Conservation (phyloP, 2,797 vertebrate species). For the Notolepis coatsorum region DNA sequence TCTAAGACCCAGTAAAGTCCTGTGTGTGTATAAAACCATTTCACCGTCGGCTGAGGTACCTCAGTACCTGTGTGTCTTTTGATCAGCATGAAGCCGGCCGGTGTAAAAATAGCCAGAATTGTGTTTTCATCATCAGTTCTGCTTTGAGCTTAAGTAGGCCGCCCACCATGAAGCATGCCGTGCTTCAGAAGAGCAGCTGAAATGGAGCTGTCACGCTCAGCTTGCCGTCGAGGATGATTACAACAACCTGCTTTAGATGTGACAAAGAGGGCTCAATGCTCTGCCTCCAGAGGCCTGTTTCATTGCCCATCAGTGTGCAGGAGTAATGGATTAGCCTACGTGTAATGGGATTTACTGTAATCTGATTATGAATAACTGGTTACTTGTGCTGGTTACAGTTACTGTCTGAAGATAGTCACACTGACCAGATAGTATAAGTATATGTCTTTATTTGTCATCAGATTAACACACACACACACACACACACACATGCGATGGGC, state of each 20-base stretch:
- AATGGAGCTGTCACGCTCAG: constrained; percentile 41
- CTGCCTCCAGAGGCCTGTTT: constrained; percentile 50
- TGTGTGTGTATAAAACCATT: constrained; percentile 15
- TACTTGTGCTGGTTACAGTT: too few species aligned
- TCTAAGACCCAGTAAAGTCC: too few species aligned
- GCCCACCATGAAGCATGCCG: constrained; percentile 48
- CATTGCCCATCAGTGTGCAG: too few species aligned
- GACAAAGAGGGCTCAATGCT: constrained; percentile 53
- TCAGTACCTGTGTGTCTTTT: constrained; percentile 43
- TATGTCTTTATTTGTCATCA: too few species aligned
- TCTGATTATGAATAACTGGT: too few species aligned
- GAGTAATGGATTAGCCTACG: too few species aligned
- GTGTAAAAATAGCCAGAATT: constrained; percentile 64
- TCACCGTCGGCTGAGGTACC: constrained; percentile 38
- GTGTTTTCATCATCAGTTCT: constrained; percentile 57
- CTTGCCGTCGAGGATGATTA: constrained; percentile 52
- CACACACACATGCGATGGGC: too few species aligned
- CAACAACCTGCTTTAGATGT: constrained; percentile 50
- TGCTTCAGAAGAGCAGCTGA: constrained; percentile 49
- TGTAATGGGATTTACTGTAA: too few species aligned
- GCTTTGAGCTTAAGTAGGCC: constrained; percentile 32
- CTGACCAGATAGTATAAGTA: too few species aligned
- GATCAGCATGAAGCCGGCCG: constrained; percentile 42
- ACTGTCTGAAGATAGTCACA: too few species aligned
- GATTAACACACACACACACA: too few species aligned